Evolutionary conservation across 2,797 vertebrate species (phyloP), one percentile per base, ranked within the genome.

Genomic region (Propithecus deckenii): DNA sequence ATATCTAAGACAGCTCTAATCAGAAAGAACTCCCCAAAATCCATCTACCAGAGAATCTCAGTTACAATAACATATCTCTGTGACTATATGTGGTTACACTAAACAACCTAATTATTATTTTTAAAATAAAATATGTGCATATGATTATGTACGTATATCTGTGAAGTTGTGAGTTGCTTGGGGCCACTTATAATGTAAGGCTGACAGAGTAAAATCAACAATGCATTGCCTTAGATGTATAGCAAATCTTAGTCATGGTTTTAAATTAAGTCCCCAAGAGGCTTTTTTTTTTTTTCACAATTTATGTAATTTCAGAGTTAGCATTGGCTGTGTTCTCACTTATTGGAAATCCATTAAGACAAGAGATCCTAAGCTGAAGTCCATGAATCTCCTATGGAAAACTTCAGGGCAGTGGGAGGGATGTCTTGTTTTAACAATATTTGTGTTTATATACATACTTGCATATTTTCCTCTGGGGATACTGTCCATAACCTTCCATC

Each of bases 1-100:
- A 97, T 32, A 91, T 48, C 96, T 94, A 98, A 98, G 98, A 97
- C 97, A 75, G 94, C 92, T 67, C 97, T 98, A 97, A 98, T 98
- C 98, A 97, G 86, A 95, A 97, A 96, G 74, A 97, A 94, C 63
- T 93, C 67, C 93, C 93, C 84, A 74, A 96, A 98, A 92, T 94
- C 96, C 94, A 96, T 65, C 78, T 74, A 4, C 79, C 48, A 52
- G 71, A 71, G 93, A 80, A 95, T 76, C 95, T 96, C 3, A 1
- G 85, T 97, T 97, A 96, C 91, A 97, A 97, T 97, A 98, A 96
- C 79, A 69, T 95, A 91, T 90, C 94, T 97, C 91, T 93, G 61
- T 88, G 90, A 95, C 5, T 20, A 91, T 88, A 74, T 75, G 81
- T 41, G 78, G 89, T 92, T 94, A 93, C 48, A 72, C 43, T 79